Percentiles rank a stretch among this genome's conserved stretches.
phyloP scores from a whole-genome alignment of 1,140 invertebrate genomes.

The Saccostrea cuccullata region DNA sequence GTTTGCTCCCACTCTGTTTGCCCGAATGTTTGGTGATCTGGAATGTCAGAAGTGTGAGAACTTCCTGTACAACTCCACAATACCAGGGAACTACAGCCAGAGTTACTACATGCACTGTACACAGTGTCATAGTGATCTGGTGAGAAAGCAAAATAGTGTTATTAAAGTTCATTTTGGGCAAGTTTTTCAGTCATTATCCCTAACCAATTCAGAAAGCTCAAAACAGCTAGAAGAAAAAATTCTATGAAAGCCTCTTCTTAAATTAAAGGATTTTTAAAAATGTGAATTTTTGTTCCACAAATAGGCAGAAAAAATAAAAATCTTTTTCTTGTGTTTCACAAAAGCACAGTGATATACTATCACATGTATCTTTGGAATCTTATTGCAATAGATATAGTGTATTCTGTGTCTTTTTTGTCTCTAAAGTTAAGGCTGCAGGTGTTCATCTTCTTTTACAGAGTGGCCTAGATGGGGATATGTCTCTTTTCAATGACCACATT shows the following conservation, averaged over 20 bases:
- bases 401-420: too few relatives aligned
- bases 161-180: background rate
- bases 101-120: slow-evolving; percentile 62
- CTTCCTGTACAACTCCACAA: slow-evolving; percentile 40
- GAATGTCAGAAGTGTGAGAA: slow-evolving; percentile 70
- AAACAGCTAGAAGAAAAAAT: too few relatives aligned
- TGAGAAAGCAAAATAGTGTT: slow-evolving; percentile 41
- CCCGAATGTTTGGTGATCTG: slow-evolving; percentile 71
- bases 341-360: too few relatives aligned
- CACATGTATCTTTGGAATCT: too few relatives aligned
- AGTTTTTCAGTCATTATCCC: background rate
- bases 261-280: too few relatives aligned
- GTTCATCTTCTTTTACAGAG: slow-evolving; percentile 51
- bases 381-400: too few relatives aligned
- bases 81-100: slow-evolving; percentile 2
- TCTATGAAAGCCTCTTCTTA: too few relatives aligned
- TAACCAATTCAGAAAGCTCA: too few relatives aligned
- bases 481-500: slow-evolving; percentile 70
- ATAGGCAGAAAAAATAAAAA: too few relatives aligned
- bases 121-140: slow-evolving; percentile 52
- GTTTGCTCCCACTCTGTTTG: slow-evolving; percentile 75
- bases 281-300: too few relatives aligned
- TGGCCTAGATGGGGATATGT: slow-evolving; percentile 67
- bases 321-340: too few relatives aligned
- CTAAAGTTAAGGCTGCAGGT: background rate